A percentile compares a stretch with the other conserved stretches of the same genome.
Conservation (phyloP, 2,888 invertebrate species). For the Morpho helenor region DNA sequence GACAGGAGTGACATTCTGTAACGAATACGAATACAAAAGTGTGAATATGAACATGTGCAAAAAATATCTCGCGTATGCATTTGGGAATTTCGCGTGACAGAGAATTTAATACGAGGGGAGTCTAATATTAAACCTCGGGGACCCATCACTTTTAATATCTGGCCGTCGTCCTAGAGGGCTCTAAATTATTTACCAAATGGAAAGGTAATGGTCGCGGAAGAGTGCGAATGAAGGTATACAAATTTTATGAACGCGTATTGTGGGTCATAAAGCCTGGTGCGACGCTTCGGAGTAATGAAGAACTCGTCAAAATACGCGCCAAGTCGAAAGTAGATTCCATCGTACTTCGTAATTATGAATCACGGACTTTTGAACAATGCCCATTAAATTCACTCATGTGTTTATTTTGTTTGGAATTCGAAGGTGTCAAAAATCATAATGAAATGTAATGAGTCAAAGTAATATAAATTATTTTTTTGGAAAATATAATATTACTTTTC, state of each 20-base stretch:
- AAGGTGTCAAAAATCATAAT: too few relatives aligned
- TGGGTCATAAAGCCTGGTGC: slow-evolving; percentile 59
- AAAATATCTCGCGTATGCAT: slow-evolving; percentile 76
- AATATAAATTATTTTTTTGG: too few relatives aligned
- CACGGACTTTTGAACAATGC: slow-evolving; percentile 32
- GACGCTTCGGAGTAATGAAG: slow-evolving; percentile 52
- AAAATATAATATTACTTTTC: too few relatives aligned
- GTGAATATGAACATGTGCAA: slow-evolving; percentile 77
- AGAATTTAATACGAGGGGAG: slow-evolving; percentile 78
- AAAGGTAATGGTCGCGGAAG: slow-evolving; percentile 76
- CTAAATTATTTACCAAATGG: slow-evolving; percentile 79
- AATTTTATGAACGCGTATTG: slow-evolving; percentile 74
- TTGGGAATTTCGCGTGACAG: slow-evolving; percentile 78
- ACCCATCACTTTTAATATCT: slow-evolving; percentile 79
- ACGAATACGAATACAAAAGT: slow-evolving; percentile 70
- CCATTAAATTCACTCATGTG: slow-evolving; percentile 28
- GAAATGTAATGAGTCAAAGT: too few relatives aligned
- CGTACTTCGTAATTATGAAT: slow-evolving; percentile 40
- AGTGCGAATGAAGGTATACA: slow-evolving; percentile 76
- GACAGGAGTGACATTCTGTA: slow-evolving; percentile 68
- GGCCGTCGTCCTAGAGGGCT: slow-evolving; percentile 73
- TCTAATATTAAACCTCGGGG: slow-evolving; percentile 78
- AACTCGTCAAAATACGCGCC: slow-evolving; percentile 43
- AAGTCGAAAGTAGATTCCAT: slow-evolving; percentile 50
- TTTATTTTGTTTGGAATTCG: slow-evolving; percentile 1